These are phyloP conservation scores for Argyresthia goedartella DNA, from an alignment of 2,888 invertebrate genomes.

Conservation along the genomic window DNA sequence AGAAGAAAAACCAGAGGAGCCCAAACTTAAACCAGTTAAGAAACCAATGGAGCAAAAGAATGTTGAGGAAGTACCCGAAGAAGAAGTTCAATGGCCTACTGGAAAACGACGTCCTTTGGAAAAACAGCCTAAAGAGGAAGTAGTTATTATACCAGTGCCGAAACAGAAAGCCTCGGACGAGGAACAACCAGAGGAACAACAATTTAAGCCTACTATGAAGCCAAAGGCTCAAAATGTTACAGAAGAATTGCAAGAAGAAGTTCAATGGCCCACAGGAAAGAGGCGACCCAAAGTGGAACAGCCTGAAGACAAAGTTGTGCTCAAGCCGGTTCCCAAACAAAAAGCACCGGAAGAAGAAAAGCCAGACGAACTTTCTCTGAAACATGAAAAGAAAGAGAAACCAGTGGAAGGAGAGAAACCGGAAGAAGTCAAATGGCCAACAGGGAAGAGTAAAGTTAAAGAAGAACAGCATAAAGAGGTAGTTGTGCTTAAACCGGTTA, in stretches of 20 bases:
- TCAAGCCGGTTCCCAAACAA: conserved; percentile 32
- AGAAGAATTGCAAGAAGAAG: conserved; percentile 15
- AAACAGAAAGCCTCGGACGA: conserved; percentile 24
- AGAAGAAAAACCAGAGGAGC: conserved; percentile 28
- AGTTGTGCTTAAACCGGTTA: conserved; percentile 40
- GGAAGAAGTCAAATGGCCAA: conserved; percentile 17
- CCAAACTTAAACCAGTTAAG: conserved; percentile 36
- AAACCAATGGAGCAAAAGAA: conserved; percentile 21
- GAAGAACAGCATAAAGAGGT: conserved; percentile 21
- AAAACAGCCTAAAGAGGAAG: conserved; percentile 26
- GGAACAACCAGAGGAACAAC: conserved; percentile 34
- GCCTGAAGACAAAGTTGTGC: conserved; percentile 27
- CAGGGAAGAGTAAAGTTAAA: conserved; percentile 16
- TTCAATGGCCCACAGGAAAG: conserved; percentile 20
- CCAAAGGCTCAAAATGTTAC: conserved; percentile 14
- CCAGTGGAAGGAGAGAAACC: conserved; percentile 24
- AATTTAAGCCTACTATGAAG: conserved; percentile 18
- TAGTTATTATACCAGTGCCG: conserved; percentile 27
- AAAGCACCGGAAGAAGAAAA: conserved; percentile 6
- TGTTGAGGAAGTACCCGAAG: conserved; percentile 22
- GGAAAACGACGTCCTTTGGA: conserved; percentile 26
- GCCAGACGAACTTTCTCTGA: conserved; percentile 17
- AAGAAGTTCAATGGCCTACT: conserved; percentile 24
- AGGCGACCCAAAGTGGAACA: conserved; percentile 17
- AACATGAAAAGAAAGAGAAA: conserved; percentile 27